Evolutionary conservation across 2,888 invertebrate genomes (phyloP), one percentile per base, ranked within the genome.

Genomic region (Caenorhabditis sp.): DNA sequence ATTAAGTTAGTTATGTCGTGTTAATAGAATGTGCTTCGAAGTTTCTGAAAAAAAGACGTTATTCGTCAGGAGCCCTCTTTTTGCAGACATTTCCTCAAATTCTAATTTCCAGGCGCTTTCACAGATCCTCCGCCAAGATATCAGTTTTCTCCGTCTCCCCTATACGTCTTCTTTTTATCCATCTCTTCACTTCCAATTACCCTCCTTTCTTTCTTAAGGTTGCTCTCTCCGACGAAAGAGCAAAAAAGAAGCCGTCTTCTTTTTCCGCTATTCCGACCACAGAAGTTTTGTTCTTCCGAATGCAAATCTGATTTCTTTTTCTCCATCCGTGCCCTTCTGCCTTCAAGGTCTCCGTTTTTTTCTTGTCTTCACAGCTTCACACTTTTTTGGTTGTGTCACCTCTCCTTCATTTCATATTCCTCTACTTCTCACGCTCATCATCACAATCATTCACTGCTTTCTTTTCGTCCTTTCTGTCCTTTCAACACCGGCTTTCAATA

Each of bases 401-500:
- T 54, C 68, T 68, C 38, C 61, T 69, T 75, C 75, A 59, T 76
- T 76, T 76, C 69, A 68, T 61, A 76, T 76, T 70, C 77, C 28
- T 38, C 41, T 41, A 12, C 51, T 77, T 77, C 77, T 70, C 77
- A 77, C 70, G 77, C 54, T 77, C 77, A 77, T 77, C 77, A 70
- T 63, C 77, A 70, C 68, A 59, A 70, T 77, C 77, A 77, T 61
- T 49, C 19, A 59, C 73, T 31, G 61, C 73, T 63, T 61, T 59
- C 51, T 47, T 63, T 35, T 59, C 61, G 31, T 56, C 70, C 38
- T 58, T 58, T 61, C 41, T 24, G 69, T 64, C 76, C 76, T 76
- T 76, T 76, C 76, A 69, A 68, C 75, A 76, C 64, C 76, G 76
- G 51, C 76, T 76, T 76, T 76, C 76, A 76, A 76, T 69, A 61